phyloP scores from a whole-genome alignment of 2,888 invertebrate species.

The Pteria penguin region DNA sequence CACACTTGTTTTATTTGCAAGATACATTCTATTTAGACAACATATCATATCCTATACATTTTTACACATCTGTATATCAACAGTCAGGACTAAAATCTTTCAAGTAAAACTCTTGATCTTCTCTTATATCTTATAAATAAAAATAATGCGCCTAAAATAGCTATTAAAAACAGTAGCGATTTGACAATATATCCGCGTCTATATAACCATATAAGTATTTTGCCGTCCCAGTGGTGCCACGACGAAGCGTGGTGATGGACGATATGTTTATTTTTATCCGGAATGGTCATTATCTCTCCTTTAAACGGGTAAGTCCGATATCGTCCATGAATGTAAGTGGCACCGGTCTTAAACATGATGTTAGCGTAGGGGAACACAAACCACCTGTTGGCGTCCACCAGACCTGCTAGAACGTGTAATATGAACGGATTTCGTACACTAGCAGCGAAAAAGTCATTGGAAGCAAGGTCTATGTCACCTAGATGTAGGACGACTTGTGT shows the following conservation, averaged over 20 bases:
- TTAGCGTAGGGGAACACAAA: neutral
- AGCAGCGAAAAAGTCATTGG: neutral
- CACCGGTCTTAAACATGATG: neutral
- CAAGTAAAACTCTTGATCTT: too few species aligned
- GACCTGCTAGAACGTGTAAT: neutral
- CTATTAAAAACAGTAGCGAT: too few species aligned
- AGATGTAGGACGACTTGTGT: neutral
- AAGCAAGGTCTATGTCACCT: neutral
- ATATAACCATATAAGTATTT: neutral
- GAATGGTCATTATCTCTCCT: neutral
- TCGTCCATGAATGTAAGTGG: neutral
- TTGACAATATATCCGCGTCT: neutral
- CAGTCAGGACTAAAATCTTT: too few species aligned
- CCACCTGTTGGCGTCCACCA: neutral
- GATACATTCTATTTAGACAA: too few species aligned
- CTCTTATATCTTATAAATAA: too few species aligned
- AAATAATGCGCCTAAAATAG: too few species aligned
- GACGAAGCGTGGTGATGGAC: slow-evolving; percentile 4
- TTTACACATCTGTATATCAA: too few species aligned
- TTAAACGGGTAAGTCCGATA: neutral
- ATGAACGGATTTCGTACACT: neutral
- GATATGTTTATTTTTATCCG: neutral
- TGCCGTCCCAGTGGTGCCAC: slow-evolving; percentile 1
- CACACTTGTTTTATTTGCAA: too few species aligned
- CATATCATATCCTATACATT: too few species aligned